Evolutionary conservation across 2,113 vertebrate genomes (phyloP).

Genomic region (Otus sunia): DNA sequence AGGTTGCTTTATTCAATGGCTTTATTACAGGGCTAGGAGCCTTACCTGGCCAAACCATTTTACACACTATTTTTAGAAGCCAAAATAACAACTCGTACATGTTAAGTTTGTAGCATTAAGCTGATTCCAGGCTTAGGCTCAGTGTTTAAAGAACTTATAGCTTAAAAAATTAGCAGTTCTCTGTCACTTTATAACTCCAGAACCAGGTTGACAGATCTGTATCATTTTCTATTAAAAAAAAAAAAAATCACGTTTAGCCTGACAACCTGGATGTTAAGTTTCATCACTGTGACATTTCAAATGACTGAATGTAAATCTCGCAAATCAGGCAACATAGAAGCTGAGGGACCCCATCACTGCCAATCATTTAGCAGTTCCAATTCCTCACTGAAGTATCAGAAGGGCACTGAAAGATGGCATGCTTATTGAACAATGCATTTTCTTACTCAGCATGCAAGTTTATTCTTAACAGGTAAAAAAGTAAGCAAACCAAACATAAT

Average conservation of each 20-base stretch:
- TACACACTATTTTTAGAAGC: not conserved
- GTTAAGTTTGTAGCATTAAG: not conserved
- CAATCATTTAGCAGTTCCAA: not conserved
- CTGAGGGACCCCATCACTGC: not conserved
- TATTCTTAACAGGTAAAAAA: conserved; percentile 20
- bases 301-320: not conserved
- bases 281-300: conserved; percentile 5
- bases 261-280: not conserved
- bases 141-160: not conserved
- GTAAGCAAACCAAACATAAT: conserved; percentile 30
- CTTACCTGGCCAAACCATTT: not conserved
- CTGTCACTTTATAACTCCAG: conserved; percentile 2
- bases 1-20: not conserved
- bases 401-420: not conserved
- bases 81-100: not conserved
- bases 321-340: not conserved
- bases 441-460: not conserved
- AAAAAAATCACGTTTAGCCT: not conserved
- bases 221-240: not conserved
- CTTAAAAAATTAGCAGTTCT: not conserved
- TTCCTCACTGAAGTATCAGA: not conserved
- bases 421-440: not conserved
- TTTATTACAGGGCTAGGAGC: not conserved
- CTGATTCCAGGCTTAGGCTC: not conserved
- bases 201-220: not conserved